Percentiles rank a stretch among this genome's conserved stretches.
Evolutionary conservation across 2,888 invertebrate genomes (phyloP).

Genomic region (Dynastes maya): DNA sequence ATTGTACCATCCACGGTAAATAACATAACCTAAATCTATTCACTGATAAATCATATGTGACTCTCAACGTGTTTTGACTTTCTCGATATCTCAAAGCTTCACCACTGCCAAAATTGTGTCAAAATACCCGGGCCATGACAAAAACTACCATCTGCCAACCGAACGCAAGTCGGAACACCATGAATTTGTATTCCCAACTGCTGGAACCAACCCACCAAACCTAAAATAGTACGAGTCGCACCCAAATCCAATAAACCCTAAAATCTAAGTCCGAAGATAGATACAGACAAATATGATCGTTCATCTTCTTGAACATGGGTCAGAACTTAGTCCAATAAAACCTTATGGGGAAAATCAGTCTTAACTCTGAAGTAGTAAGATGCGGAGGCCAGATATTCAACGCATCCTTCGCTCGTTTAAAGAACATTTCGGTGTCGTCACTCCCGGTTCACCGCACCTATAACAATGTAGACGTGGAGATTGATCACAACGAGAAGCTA

Average conservation of each 20-base stretch:
- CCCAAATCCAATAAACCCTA: not conserved
- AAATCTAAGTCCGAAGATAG: not conserved
- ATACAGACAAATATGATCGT: conserved; percentile 36
- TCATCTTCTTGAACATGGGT: conserved; percentile 18
- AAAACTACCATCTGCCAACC: too few species aligned
- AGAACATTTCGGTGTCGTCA: not conserved
- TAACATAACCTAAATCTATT: too few species aligned
- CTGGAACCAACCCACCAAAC: not conserved
- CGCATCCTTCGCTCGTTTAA: not conserved
- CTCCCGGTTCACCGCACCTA: not conserved
- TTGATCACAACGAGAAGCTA: not conserved
- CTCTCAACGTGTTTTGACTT: too few species aligned
- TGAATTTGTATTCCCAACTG: too few species aligned
- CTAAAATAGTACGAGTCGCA: conserved; percentile 3
- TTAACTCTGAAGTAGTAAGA: not conserved
- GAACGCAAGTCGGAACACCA: too few species aligned
- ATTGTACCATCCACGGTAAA: too few species aligned
- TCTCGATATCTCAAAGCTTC: too few species aligned
- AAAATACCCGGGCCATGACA: too few species aligned
- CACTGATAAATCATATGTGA: too few species aligned
- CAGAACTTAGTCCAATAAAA: conserved; percentile 26
- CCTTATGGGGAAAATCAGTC: not conserved
- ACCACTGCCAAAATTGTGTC: too few species aligned
- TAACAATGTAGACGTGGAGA: not conserved
- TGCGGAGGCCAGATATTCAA: not conserved